These are phyloP conservation scores for Poeciliopsis occidentalis DNA, from an alignment of 2,113 vertebrate genomes.

Conservation along the genomic window DNA sequence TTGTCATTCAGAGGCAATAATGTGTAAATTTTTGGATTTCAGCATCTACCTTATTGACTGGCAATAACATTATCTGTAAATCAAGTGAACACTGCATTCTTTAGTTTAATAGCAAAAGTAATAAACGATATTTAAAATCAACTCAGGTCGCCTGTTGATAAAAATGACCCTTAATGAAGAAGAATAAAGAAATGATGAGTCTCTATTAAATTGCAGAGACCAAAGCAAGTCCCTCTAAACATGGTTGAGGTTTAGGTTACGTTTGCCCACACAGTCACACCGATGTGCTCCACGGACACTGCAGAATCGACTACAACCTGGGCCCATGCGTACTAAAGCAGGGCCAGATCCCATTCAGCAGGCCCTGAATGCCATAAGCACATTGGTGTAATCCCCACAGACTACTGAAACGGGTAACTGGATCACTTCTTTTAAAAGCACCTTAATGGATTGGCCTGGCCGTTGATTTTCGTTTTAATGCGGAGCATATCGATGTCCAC, in stretches of 20 bases:
- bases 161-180: background rate
- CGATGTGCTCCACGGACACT: slow-evolving; percentile 45
- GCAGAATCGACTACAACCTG: slow-evolving; percentile 60
- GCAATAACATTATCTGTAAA: no score
- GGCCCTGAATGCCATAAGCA: slow-evolving; percentile 81
- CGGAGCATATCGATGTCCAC: slow-evolving; percentile 66
- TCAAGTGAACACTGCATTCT: background rate
- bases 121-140: background rate
- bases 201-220: background rate
- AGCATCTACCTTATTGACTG: background rate
- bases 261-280: slow-evolving; percentile 12
- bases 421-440: slow-evolving; percentile 86
- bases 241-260: background rate
- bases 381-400: slow-evolving; percentile 83
- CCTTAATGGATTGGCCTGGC: slow-evolving; percentile 82
- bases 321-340: slow-evolving; percentile 70
- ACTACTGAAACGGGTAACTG: slow-evolving; percentile 83
- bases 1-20: background rate
- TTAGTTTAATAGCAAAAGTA: background rate
- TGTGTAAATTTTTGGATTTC: background rate
- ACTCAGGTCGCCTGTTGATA: background rate
- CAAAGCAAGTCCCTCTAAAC: background rate
- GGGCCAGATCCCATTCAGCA: slow-evolving; percentile 73
- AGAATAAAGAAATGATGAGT: background rate
- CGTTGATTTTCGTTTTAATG: slow-evolving; percentile 76